Evolutionary conservation across 2,797 vertebrate genomes (phyloP).

Genomic region (Spea hammondii): DNA sequence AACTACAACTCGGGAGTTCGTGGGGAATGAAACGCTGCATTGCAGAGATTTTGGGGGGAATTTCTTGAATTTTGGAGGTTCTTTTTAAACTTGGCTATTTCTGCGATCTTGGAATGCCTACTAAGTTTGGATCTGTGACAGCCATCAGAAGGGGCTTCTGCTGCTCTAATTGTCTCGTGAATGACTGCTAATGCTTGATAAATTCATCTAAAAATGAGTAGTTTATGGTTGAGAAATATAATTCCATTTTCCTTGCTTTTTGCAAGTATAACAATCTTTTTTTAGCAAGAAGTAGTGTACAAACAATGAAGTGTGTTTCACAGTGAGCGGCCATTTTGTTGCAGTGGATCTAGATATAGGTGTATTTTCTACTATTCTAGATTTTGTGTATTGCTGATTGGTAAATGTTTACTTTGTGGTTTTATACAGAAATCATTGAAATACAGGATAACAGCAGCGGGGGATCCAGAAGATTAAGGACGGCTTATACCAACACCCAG

Average conservation of each 20-base stretch:
- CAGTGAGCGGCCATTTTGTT: constrained; percentile 88
- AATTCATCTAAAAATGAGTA: background rate
- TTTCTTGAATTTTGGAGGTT: constrained; percentile 1
- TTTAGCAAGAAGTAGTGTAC: constrained; percentile 59
- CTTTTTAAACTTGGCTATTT: constrained; percentile 77
- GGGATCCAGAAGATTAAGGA: constrained; percentile 86
- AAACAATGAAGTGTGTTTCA: constrained; percentile 67
- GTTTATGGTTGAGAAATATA: no score
- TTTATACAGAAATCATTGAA: constrained; percentile 84
- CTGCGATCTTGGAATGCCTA: constrained; percentile 82
- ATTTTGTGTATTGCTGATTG: constrained; percentile 10
- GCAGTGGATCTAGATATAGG: constrained; percentile 62
- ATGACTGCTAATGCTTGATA: background rate
- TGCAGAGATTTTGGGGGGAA: no score
- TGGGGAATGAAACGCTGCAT: no score
- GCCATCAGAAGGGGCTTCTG: constrained; percentile 95
- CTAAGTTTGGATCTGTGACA: constrained; percentile 90
- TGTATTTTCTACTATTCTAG: constrained; percentile 63
- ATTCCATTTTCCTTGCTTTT: background rate
- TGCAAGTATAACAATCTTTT: background rate
- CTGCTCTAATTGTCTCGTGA: constrained; percentile 89
- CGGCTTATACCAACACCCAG: constrained; percentile 95
- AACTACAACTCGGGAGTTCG: no score
- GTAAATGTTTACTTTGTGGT: constrained; percentile 34
- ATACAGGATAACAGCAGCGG: constrained; percentile 80